Percentiles rank a stretch among this genome's conserved stretches.
phyloP scores from a whole-genome alignment of 1,140 invertebrate species.

The Drosophila baimaii region DNA sequence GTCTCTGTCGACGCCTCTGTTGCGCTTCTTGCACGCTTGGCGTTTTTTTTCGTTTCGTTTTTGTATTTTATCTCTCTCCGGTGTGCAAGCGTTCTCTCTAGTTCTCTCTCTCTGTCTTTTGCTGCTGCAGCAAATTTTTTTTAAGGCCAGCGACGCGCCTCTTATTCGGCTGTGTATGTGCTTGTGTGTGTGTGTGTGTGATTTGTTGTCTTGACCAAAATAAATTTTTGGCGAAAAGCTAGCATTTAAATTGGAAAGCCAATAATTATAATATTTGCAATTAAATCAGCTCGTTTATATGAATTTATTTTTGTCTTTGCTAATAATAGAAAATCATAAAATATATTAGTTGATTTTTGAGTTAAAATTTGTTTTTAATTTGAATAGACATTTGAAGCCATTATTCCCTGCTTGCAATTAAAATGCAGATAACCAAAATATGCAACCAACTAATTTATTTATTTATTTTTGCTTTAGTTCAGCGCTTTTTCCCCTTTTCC shows the following conservation, averaged over 20 bases:
- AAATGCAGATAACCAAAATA: constrained; percentile 16
- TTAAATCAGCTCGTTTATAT: not conserved
- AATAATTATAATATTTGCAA: not conserved
- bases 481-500: constrained; percentile 21
- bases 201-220: constrained; percentile 75
- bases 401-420: constrained; percentile 11
- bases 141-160: constrained; percentile 61
- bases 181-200: constrained; percentile 27
- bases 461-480: constrained; percentile 44
- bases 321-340: no score
- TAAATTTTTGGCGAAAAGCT: constrained; percentile 59
- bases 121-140: constrained; percentile 69
- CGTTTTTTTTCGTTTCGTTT: constrained; percentile 54
- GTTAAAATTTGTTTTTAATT: no score
- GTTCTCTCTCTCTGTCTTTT: constrained; percentile 13
- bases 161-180: constrained; percentile 23
- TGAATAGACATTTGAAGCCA: not conserved
- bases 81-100: constrained; percentile 9
- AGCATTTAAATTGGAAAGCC: constrained; percentile 37
- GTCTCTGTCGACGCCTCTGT: constrained; percentile 35
- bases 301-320: not conserved
- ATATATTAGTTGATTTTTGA: not conserved
- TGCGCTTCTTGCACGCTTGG: constrained; percentile 58
- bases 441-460: constrained; percentile 33
- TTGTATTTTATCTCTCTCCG: constrained; percentile 34